A percentile compares a stretch with the other conserved stretches of the same genome.
Evolutionary conservation across 2,113 vertebrate genomes (phyloP).

Genomic region (Formicarius rufipectus): DNA sequence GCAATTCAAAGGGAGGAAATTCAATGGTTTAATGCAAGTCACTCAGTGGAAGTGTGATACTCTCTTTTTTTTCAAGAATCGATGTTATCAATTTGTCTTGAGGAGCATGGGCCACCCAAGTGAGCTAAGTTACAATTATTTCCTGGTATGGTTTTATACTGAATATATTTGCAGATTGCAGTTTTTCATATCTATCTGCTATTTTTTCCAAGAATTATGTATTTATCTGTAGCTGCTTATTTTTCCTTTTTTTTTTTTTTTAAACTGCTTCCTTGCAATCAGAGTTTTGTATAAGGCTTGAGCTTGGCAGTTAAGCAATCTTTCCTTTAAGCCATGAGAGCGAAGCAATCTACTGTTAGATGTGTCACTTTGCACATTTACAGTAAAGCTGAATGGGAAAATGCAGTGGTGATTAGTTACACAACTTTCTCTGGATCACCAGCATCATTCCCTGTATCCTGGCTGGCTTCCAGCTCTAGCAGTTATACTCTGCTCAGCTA

Average conservation of each 20-base stretch:
- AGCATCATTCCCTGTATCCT: neutral
- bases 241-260: neutral
- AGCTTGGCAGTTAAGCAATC: neutral
- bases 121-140: neutral
- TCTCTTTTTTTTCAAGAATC: neutral
- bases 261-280: neutral
- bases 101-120: neutral
- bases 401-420: neutral
- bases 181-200: neutral
- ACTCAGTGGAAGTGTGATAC: neutral
- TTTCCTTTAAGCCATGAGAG: neutral
- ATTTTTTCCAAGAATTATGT: neutral
- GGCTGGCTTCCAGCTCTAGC: neutral
- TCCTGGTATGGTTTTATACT: neutral
- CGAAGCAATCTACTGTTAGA: neutral
- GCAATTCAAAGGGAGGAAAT: neutral
- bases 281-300: neutral
- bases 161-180: neutral
- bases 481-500: neutral
- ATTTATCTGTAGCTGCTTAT: neutral
- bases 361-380: neutral
- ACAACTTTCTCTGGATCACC: neutral
- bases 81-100: neutral
- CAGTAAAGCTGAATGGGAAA: neutral
- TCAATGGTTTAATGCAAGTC: neutral